Conservation (phyloP, 2,888 invertebrate species). For the Polydrusus tereticollis region DNA sequence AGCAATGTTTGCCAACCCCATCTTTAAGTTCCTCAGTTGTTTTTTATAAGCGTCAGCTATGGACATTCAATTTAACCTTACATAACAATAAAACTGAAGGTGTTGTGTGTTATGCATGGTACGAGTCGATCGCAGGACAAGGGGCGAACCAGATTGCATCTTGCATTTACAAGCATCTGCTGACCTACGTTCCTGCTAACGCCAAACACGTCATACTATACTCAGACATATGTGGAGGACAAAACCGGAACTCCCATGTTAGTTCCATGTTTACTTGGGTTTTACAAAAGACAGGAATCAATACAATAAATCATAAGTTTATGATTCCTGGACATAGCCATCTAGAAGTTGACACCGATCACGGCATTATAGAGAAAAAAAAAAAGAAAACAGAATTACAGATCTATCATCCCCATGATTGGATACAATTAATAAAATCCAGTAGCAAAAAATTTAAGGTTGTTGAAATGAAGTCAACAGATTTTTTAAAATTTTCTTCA, state of each 20-base stretch:
- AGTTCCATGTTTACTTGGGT: constrained; percentile 38
- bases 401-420: constrained; percentile 34
- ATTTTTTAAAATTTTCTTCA: not conserved
- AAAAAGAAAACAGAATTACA: constrained; percentile 29
- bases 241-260: constrained; percentile 40
- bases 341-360: constrained; percentile 41
- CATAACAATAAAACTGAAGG: constrained; percentile 23
- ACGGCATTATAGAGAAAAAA: constrained; percentile 40
- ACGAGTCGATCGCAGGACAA: constrained; percentile 24
- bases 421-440: constrained; percentile 32
- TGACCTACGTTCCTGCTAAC: not conserved
- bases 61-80: constrained; percentile 25
- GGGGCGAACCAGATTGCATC: constrained; percentile 38
- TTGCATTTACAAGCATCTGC: constrained; percentile 21
- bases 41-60: constrained; percentile 39
- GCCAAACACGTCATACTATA: constrained; percentile 37
- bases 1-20: constrained; percentile 1
- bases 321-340: constrained; percentile 43
- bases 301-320: constrained; percentile 46
- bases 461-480: not conserved
- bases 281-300: constrained; percentile 9
- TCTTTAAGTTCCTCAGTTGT: not conserved
- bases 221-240: constrained; percentile 37
- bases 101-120: constrained; percentile 32
- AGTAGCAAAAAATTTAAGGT: constrained; percentile 21